A percentile compares a stretch with the other conserved stretches of the same genome.
phyloP scores from a whole-genome alignment of 2,113 vertebrate species.

The Xenopus borealis region DNA sequence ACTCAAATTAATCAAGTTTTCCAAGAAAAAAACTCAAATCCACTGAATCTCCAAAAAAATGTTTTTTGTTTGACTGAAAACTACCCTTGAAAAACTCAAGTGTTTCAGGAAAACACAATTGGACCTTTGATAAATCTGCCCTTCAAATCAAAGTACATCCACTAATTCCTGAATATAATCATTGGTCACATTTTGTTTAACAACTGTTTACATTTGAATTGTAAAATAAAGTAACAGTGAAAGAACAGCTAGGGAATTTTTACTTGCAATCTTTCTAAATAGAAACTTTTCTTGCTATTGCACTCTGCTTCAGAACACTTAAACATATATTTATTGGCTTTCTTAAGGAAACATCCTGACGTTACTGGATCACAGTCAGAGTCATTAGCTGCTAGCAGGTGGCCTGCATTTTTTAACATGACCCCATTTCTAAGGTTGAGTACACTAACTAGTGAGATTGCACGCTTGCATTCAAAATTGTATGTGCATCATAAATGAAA shows the following conservation, averaged over 20 bases:
- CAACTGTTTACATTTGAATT: background rate
- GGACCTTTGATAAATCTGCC: too few species aligned
- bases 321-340: constrained; percentile 48
- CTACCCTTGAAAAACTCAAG: too few species aligned
- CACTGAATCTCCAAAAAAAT: too few species aligned
- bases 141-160: too few species aligned
- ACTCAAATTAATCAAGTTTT: too few species aligned
- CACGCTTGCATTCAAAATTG: constrained; percentile 47
- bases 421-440: constrained; percentile 47
- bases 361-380: constrained; percentile 46
- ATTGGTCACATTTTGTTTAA: background rate
- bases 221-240: background rate
- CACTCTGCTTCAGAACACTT: background rate
- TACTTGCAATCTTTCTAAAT: background rate
- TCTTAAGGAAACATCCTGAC: constrained; percentile 46
- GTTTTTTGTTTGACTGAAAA: too few species aligned
- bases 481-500: constrained; percentile 48
- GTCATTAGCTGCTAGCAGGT: constrained; percentile 54
- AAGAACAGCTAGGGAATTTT: background rate
- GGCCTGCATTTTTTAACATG: constrained; percentile 48
- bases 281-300: background rate
- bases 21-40: too few species aligned
- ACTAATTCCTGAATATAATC: background rate
- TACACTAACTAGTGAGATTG: constrained; percentile 43
- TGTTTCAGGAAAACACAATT: too few species aligned